Evolutionary conservation across 2,113 vertebrate genomes (phyloP), one percentile per base, ranked within the genome.

Genomic region (Ovibos moschatus): DNA sequence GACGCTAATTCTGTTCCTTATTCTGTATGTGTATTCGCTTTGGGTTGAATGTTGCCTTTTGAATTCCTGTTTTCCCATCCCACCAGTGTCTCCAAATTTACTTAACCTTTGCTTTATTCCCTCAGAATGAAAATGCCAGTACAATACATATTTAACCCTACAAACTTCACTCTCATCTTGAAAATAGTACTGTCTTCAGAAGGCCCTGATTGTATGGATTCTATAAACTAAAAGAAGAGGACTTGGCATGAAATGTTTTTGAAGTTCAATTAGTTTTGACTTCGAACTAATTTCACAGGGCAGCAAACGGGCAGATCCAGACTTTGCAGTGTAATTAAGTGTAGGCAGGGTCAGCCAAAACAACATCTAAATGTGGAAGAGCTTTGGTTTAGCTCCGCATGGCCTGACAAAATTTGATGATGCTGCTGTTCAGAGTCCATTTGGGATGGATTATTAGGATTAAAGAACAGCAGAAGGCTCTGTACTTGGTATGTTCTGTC

Each of bases 271-370:
- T 98, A 98, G 98, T 97, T 89, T 98, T 98, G 97, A 98, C 98
- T 98, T 98, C 96, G 96, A 96, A 98, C 97, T 98, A 96, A 98
- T 99, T 98, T 98, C 97, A 97, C 98, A 98, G 97, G 97, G 97
- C 97, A 97, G 96, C 98, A 98, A 98, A 97, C 11, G 87, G 84
- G 87, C 60, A 0, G 89, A 88, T 98, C 95, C 98, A 97, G 97
- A 97, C 92, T 55, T 89, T 79, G 64, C 97, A 92, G 94, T 2
- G 0, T 97, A 98, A 98, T 99, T 98, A 98, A 98, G 98, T 30
- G 62, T 98, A 97, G 97, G 98, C 97, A 97, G 96, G 87, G 95
- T 97, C 97, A 98, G 98, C 97, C 97, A 98, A 97, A 98, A 98
- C 98, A 99, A 96, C 98, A 97, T 98, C 97, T 94, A 88, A 98